Evolutionary conservation across 2,888 invertebrate species (phyloP).

Genomic region (Platycheirus albimanus): DNA sequence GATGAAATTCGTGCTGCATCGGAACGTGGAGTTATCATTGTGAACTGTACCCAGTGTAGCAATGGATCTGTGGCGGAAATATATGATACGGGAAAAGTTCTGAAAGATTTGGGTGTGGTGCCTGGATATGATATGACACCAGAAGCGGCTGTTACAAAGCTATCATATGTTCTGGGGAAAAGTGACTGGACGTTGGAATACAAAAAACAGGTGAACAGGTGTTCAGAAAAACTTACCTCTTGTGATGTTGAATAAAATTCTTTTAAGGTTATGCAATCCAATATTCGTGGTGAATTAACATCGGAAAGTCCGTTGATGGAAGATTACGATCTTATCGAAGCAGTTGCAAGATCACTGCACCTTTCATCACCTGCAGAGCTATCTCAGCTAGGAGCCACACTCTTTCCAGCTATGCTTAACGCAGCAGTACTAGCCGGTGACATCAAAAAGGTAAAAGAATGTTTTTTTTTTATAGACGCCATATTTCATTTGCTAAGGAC

Average conservation of each 20-base stretch:
- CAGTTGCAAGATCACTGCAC: slow-evolving; percentile 85
- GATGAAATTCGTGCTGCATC: slow-evolving; percentile 88
- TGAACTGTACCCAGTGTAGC: slow-evolving; percentile 96
- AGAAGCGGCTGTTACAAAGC: slow-evolving; percentile 95
- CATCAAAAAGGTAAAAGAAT: slow-evolving; percentile 83
- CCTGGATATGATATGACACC: slow-evolving; percentile 86
- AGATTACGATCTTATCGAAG: slow-evolving; percentile 85
- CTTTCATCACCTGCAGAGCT: slow-evolving; percentile 84
- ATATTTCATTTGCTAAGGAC: too few relatives aligned
- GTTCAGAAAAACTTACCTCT: not conserved
- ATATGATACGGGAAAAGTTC: slow-evolving; percentile 92
- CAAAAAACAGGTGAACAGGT: slow-evolving; percentile 85
- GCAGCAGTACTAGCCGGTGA: slow-evolving; percentile 85
- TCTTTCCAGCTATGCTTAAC: slow-evolving; percentile 88
- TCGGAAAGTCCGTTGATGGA: slow-evolving; percentile 79
- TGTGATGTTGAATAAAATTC: not conserved
- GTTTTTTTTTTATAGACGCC: too few relatives aligned
- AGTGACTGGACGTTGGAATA: slow-evolving; percentile 86
- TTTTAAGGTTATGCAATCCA: slow-evolving; percentile 88
- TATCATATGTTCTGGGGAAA: slow-evolving; percentile 94
- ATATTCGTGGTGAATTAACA: slow-evolving; percentile 92
- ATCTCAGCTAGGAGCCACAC: slow-evolving; percentile 84
- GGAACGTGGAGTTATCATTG: slow-evolving; percentile 90
- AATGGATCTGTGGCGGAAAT: slow-evolving; percentile 90
- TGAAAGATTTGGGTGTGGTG: slow-evolving; percentile 79